These are phyloP conservation scores for Drosophila burlai DNA, from an alignment of 1,140 invertebrate genomes.

Conservation along the genomic window DNA sequence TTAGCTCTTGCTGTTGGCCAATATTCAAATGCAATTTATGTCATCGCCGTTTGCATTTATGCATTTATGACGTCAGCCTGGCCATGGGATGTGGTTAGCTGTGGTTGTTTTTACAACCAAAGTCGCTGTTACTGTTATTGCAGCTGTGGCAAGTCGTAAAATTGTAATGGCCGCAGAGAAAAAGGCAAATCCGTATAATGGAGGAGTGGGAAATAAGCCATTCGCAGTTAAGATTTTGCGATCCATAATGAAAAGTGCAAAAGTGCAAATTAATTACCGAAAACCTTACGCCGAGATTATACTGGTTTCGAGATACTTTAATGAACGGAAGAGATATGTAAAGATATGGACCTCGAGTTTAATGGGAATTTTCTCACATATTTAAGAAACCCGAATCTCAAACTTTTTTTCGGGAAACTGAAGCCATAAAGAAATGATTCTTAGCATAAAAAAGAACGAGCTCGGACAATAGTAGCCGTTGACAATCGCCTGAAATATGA, in stretches of 20 bases:
- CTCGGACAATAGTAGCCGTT: constrained; percentile 66
- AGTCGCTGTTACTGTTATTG: constrained; percentile 47
- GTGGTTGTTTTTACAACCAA: constrained; percentile 20
- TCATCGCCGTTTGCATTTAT: constrained; percentile 72
- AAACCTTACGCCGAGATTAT: constrained; percentile 21
- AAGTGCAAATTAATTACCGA: constrained; percentile 50
- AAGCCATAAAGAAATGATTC: constrained; percentile 15
- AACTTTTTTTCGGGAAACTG: neutral
- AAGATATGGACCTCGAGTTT: constrained; percentile 17
- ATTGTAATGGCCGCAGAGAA: constrained; percentile 43
- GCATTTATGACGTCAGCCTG: constrained; percentile 75
- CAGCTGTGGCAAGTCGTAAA: constrained; percentile 56
- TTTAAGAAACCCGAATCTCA: constrained; percentile 17
- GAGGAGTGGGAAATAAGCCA: constrained; percentile 52
- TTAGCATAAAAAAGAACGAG: constrained; percentile 28
- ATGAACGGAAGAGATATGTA: neutral
- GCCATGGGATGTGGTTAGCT: constrained; percentile 68
- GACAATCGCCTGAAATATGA: constrained; percentile 73
- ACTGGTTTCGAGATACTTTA: constrained; percentile 17
- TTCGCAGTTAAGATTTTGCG: constrained; percentile 40
- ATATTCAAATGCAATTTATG: constrained; percentile 83
- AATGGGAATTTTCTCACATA: constrained; percentile 49
- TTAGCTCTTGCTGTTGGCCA: constrained; percentile 63
- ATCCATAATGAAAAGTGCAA: constrained; percentile 39
- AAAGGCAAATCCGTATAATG: constrained; percentile 4